Base-by-base conservation (phyloP, 1,140 invertebrate genomes). In the Drosophila littoralis region DNA sequence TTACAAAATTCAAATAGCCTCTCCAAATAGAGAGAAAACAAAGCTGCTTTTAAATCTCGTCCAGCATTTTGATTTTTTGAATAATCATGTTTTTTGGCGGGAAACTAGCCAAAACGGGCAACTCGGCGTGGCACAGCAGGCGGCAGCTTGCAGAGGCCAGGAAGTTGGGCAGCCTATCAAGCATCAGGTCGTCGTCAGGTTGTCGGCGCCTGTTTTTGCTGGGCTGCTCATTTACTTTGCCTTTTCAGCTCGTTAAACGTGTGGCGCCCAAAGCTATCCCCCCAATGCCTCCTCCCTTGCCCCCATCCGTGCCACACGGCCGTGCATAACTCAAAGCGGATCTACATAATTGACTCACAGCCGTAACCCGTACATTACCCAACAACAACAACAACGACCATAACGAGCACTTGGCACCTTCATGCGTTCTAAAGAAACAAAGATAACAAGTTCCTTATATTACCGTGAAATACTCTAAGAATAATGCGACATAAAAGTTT, bases 321-420 rank as follows among this genome's bases (percentile, higher is more conserved):
- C 6, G 10, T 15, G 35, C 83, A 86, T 86, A 88, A 86, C 76
- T 86, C 83, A 86, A 82, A 79, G 83, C 76, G 83, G 79, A 86
- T 86, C 83, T 86, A 88, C 83, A 86, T 86, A 86, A 86, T 86
- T 86, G 83, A 88, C 76, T 77, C 81, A 46, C 86, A 76, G 79
- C 64, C 79, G 66, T 76, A 88, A 86, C 81, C 81, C 67, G 75
- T 64, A 67, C 79, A 79, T 86, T 85, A 86, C 58, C 61, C 64
- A 45, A 32, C 70, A 57, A 52, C 65, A 69, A 15, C 67, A 60
- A 48, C 28, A 50, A 42, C 54, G 46, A 68, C 67, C 65, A 71
- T 75, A 55, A 65, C 57, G 72, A 75, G 60, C 69, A 65, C 69
- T 79, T 79, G 77, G 64, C 75, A 79, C 75, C 75, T 74, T 61